A percentile compares a stretch with the other conserved stretches of the same genome.
Conservation (phyloP, 2,113 vertebrate genomes). For the Macaca nemestrina region DNA sequence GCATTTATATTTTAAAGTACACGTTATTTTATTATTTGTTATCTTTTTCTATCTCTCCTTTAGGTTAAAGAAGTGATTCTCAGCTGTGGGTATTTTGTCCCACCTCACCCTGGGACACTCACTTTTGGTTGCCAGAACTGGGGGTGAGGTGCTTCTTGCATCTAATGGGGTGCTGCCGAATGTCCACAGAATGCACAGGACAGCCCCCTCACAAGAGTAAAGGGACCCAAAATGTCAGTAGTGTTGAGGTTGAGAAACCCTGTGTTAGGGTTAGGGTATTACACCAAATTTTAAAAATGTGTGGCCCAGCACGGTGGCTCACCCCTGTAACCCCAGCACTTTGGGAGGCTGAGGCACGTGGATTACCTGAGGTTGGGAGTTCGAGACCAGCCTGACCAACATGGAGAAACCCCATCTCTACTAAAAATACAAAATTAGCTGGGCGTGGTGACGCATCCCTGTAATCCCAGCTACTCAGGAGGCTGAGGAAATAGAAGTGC, state of each 20-base stretch:
- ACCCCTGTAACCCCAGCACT: background rate
- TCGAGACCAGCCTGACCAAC: background rate
- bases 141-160: background rate
- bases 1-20: background rate
- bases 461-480: background rate
- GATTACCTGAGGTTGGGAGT: background rate
- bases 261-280: no score
- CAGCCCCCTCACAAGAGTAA: no score
- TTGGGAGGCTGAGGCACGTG: background rate
- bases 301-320: no score
- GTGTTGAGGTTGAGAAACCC: no score
- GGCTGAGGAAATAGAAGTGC: background rate
- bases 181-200: no score
- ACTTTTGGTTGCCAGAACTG: background rate
- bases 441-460: background rate
- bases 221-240: no score
- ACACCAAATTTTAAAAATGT: no score
- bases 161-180: background rate
- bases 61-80: background rate
- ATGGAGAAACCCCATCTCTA: background rate
- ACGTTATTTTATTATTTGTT: background rate
- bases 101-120: background rate
- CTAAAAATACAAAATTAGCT: background rate
- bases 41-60: background rate
- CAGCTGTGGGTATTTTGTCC: background rate